phyloP scores from a whole-genome alignment of 2,113 vertebrate genomes.

The Petroica traversi region DNA sequence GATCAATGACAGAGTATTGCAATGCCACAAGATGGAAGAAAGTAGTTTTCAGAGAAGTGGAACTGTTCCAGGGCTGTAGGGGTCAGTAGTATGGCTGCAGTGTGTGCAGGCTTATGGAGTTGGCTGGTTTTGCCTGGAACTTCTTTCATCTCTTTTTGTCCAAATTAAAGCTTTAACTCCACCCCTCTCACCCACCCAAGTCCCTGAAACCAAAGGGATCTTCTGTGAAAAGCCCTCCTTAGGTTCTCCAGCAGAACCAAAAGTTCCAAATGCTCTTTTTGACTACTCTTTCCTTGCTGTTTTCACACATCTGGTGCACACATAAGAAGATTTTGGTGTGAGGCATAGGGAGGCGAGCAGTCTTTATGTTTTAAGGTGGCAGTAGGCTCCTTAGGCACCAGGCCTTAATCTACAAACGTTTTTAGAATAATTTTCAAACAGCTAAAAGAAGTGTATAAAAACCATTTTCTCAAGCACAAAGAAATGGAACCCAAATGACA shows the following conservation, averaged over 20 bases:
- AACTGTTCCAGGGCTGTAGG: background rate
- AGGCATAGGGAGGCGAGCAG: background rate
- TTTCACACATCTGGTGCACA: background rate
- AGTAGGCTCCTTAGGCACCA: background rate
- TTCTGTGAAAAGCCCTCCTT: background rate
- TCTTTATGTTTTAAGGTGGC: background rate
- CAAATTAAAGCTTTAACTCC: background rate
- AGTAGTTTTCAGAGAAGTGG: background rate
- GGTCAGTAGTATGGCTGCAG: background rate
- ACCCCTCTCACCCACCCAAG: background rate
- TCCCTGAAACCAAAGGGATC: background rate
- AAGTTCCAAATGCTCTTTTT: background rate
- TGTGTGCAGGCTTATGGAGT: background rate
- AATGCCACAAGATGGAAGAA: background rate
- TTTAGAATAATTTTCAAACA: background rate
- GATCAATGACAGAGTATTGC: background rate
- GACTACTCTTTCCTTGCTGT: background rate
- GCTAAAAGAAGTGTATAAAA: background rate
- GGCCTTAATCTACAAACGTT: background rate
- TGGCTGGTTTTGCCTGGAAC: background rate
- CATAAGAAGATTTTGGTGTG: background rate
- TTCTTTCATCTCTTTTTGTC: background rate
- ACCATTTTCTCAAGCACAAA: fast-evolving
- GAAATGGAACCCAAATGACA: background rate
- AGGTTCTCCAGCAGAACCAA: background rate